These are phyloP conservation scores for Nothura maculosa DNA, from an alignment of 2,797 vertebrate species.

Conservation along the genomic window DNA sequence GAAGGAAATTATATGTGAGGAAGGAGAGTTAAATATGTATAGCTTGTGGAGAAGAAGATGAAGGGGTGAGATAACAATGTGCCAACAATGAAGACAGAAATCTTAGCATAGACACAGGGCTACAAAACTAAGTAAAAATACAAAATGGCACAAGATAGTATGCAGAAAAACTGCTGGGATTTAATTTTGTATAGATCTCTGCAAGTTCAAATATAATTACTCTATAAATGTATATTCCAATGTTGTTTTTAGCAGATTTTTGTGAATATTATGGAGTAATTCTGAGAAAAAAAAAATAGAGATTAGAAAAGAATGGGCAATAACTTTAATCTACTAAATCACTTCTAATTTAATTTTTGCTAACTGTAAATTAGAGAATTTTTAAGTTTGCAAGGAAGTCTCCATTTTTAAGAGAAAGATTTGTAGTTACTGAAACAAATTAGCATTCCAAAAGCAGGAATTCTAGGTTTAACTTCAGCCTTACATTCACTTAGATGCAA, in stretches of 20 bases:
- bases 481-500: neutral
- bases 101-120: neutral
- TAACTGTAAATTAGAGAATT: neutral
- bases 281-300: neutral
- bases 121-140: neutral
- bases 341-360: neutral
- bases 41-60: slow-evolving; percentile 13
- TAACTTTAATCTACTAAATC: neutral
- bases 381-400: neutral
- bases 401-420: neutral
- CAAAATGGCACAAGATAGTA: neutral
- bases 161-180: neutral
- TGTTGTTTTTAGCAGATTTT: neutral
- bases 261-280: neutral
- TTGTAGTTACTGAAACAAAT: neutral
- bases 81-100: neutral
- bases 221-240: slow-evolving; percentile 2
- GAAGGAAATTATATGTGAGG: slow-evolving; percentile 68
- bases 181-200: slow-evolving; percentile 53
- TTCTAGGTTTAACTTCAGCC: neutral
- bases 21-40: slow-evolving; percentile 17
- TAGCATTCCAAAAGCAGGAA: neutral
- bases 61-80: neutral
- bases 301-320: neutral
- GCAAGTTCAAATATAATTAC: slow-evolving; percentile 29